phyloP scores from a whole-genome alignment of 23 tunicate genomes.

The Styela clava region DNA sequence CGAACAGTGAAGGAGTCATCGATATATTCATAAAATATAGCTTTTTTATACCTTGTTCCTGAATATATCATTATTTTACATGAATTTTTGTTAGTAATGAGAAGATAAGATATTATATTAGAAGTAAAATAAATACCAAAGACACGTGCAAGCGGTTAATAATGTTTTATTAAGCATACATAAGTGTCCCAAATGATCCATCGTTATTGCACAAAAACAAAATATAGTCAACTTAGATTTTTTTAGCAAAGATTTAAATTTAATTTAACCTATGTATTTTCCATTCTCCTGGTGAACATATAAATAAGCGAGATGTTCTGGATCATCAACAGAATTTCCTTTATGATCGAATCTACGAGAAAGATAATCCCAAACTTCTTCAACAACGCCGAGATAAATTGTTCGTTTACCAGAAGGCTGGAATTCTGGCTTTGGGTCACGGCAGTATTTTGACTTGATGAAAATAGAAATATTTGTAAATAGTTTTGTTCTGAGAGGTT shows the following conservation, averaged over 20 bases:
- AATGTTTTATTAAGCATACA: too few relatives aligned
- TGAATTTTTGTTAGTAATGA: too few relatives aligned
- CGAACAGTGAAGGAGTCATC: constrained; percentile 33
- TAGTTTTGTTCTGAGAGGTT: too few relatives aligned
- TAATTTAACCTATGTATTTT: constrained; percentile 34
- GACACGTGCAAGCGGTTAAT: too few relatives aligned
- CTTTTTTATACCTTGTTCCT: constrained; percentile 61
- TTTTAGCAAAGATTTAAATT: not conserved
- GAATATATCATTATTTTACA: too few relatives aligned
- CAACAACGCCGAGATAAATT: constrained; percentile 55
- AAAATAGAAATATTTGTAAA: too few relatives aligned
- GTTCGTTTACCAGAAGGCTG: not conserved
- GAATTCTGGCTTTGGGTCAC: too few relatives aligned
- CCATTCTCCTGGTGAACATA: constrained; percentile 30
- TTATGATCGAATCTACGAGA: constrained; percentile 14
- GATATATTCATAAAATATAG: constrained; percentile 45
- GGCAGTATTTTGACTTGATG: not conserved
- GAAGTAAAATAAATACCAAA: too few relatives aligned
- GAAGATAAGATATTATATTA: too few relatives aligned
- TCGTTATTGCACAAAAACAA: too few relatives aligned
- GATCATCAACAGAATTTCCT: not conserved
- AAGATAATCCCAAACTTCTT: constrained; percentile 44
- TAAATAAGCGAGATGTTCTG: constrained; percentile 12
- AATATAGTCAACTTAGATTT: not conserved
- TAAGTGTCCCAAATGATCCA: too few relatives aligned